A percentile compares a stretch with the other conserved stretches of the same genome.
Evolutionary conservation across 1,140 invertebrate genomes (phyloP).

Genomic region (Calephelis virginiensis): DNA sequence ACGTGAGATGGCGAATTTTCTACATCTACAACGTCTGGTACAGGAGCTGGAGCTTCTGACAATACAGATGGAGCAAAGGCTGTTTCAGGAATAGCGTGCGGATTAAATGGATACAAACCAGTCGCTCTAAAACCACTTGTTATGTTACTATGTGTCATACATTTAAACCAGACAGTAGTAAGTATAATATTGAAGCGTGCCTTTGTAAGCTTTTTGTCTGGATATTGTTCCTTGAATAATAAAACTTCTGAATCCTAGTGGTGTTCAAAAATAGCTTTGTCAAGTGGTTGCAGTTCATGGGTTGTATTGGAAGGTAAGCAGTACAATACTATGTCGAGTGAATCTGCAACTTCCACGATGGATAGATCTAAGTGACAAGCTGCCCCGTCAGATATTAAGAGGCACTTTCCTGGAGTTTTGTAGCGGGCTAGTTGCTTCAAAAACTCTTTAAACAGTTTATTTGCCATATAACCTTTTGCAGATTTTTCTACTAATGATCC

Average conservation of each 20-base stretch:
- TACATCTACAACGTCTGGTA: conserved; percentile 23
- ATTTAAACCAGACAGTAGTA: conserved; percentile 44
- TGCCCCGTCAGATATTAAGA: conserved; percentile 53
- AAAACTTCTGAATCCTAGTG: conserved; percentile 34
- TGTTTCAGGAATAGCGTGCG: conserved; percentile 40
- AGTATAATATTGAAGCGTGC: conserved; percentile 48
- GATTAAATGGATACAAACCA: conserved; percentile 37
- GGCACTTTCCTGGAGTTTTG: conserved; percentile 38
- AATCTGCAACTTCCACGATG: conserved; percentile 43
- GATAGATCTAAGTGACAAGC: conserved; percentile 46
- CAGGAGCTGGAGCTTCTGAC: conserved; percentile 29
- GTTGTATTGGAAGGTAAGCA: conserved; percentile 58
- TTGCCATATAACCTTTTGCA: conserved; percentile 49
- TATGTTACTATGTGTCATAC: conserved; percentile 37
- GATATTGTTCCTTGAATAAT: conserved; percentile 30
- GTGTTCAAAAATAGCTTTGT: conserved; percentile 51
- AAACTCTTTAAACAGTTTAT: conserved; percentile 42
- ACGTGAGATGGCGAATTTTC: conserved; percentile 18
- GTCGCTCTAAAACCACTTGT: conserved; percentile 37
- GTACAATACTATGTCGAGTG: conserved; percentile 31
- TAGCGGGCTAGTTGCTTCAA: conserved; percentile 42
- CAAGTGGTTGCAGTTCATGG: conserved; percentile 55
- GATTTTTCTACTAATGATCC: conserved; percentile 39
- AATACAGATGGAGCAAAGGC: conserved; percentile 37
- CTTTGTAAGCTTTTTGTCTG: conserved; percentile 41